Percentiles rank a stretch among this genome's conserved stretches.
Evolutionary conservation across 2,888 invertebrate species (phyloP).

Genomic region (Orchesella flavescens): DNA sequence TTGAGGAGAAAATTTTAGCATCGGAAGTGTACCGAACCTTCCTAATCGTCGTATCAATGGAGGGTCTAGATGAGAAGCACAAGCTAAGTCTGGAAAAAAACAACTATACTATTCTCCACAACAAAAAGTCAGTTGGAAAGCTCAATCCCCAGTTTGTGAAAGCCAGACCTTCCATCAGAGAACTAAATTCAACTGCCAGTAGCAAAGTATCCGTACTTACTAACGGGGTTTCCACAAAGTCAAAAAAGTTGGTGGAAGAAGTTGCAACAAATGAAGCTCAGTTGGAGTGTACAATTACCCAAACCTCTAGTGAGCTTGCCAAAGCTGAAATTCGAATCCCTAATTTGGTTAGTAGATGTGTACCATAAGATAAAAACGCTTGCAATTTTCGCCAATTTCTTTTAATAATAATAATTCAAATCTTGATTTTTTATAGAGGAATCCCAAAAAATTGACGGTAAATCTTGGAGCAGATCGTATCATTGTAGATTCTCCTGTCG

Average conservation of each 20-base stretch:
- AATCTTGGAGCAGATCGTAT: constrained; percentile 69
- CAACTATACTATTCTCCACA: constrained; percentile 62
- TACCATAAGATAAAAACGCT: not conserved
- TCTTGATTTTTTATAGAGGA: constrained; percentile 53
- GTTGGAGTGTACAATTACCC: constrained; percentile 65
- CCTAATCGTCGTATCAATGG: constrained; percentile 75
- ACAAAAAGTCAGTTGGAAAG: constrained; percentile 69
- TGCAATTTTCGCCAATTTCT: not conserved
- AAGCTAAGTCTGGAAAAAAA: constrained; percentile 74
- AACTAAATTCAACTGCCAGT: constrained; percentile 52
- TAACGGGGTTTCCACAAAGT: not conserved
- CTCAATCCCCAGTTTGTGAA: constrained; percentile 70
- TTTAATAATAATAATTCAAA: too few species aligned
- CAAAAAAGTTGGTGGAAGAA: constrained; percentile 59
- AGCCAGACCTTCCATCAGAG: constrained; percentile 66
- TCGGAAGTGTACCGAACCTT: constrained; percentile 75
- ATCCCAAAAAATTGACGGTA: constrained; percentile 65
- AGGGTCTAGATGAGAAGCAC: constrained; percentile 76
- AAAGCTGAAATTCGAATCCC: constrained; percentile 69
- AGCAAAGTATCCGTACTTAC: not conserved
- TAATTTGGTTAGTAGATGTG: constrained; percentile 59
- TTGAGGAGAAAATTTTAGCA: constrained; percentile 73
- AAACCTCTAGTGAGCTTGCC: constrained; percentile 57
- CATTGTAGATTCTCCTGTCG: constrained; percentile 69
- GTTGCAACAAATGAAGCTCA: constrained; percentile 62